phyloP scores from a whole-genome alignment of 2,797 vertebrate genomes.

The Sebastes hubbsi region DNA sequence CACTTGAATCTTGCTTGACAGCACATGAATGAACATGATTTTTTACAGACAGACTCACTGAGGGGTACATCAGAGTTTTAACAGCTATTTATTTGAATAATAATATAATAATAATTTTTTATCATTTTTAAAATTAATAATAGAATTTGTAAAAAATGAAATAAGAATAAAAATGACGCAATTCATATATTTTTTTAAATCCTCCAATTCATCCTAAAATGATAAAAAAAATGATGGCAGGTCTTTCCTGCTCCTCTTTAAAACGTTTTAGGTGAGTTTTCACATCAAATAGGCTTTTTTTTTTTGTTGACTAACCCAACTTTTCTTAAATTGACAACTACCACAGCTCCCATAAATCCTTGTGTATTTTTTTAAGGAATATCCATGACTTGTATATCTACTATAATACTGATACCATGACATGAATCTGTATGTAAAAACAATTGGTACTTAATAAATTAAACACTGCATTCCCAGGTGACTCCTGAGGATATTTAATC shows the following conservation, averaged over 20 bases:
- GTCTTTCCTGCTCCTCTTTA: neutral
- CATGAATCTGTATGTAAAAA: neutral
- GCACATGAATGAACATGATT: neutral
- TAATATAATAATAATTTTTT: neutral
- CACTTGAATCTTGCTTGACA: neutral
- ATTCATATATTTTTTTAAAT: neutral
- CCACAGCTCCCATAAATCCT: neutral
- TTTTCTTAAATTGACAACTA: neutral
- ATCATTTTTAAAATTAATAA: neutral
- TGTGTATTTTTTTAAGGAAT: neutral
- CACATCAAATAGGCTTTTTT: too few relatives aligned
- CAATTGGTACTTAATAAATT: neutral
- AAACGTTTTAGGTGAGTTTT: neutral
- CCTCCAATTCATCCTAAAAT: neutral
- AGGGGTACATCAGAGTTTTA: neutral
- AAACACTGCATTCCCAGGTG: neutral
- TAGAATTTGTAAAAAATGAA: too few relatives aligned
- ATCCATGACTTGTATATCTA: neutral
- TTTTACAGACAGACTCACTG: neutral
- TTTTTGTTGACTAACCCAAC: neutral
- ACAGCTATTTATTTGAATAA: neutral
- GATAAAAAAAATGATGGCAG: neutral
- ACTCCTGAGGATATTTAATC: neutral
- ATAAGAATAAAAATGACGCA: neutral
- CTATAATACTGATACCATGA: neutral